Evolutionary conservation across 2,797 vertebrate genomes (phyloP).

Genomic region (Clarias laeviceps): DNA sequence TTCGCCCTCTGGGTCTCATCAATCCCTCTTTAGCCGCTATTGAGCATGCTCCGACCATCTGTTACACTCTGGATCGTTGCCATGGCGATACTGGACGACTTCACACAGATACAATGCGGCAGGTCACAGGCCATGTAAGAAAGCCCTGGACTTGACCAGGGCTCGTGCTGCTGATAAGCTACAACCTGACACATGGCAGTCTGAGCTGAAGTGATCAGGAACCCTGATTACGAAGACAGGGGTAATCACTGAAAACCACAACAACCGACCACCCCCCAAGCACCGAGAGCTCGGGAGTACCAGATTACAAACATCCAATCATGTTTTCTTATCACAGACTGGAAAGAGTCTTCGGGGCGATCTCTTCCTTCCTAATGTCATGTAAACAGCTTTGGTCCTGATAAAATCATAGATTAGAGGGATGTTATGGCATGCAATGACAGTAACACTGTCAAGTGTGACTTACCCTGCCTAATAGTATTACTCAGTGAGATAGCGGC

Average conservation of each 20-base stretch:
- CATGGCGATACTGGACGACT: constrained; percentile 64
- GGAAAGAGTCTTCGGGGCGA: constrained; percentile 14
- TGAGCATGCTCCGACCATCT: constrained; percentile 77
- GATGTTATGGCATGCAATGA: constrained; percentile 46
- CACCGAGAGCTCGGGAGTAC: neutral
- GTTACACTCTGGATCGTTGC: constrained; percentile 74
- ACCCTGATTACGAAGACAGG: constrained; percentile 44
- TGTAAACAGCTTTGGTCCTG: constrained; percentile 12
- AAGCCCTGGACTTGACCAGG: constrained; percentile 30
- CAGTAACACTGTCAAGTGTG: constrained; percentile 49
- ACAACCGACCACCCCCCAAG: neutral
- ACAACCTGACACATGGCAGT: constrained; percentile 11
- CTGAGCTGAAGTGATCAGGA: constrained; percentile 28
- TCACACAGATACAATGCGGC: constrained; percentile 31
- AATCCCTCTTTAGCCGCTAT: constrained; percentile 69
- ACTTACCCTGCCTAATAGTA: constrained; percentile 55
- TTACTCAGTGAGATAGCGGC: constrained; percentile 46
- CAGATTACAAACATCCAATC: constrained; percentile 44
- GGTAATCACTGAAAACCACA: constrained; percentile 43
- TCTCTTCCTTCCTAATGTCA: constrained; percentile 9
- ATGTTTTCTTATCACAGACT: constrained; percentile 30
- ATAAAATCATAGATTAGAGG: constrained; percentile 23
- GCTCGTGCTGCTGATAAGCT: constrained; percentile 39
- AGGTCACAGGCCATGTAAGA: constrained; percentile 43
- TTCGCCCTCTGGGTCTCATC: constrained; percentile 54